Base-by-base conservation (phyloP, 1,140 invertebrate species). In the Drosophila lowei region DNA sequence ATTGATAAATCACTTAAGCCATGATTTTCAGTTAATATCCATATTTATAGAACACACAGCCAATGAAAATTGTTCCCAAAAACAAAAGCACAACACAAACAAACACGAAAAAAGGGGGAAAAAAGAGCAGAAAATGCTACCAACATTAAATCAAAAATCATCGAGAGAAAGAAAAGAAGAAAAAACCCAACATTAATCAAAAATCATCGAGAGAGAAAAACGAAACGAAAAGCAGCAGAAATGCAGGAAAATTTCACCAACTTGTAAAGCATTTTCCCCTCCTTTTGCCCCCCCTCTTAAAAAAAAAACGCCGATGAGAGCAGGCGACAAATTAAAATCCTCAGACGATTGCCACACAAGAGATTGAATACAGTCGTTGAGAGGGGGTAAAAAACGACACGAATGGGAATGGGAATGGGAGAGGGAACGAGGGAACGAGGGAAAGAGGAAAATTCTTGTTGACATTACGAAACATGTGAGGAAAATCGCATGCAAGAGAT, bases 111-210 rank as follows among this genome's bases (percentile, higher is more conserved):
- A 6, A 30, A 9, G 3, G 30, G 30, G 30, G 8, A 57, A 56
- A 53, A 34, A 18, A 55, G 64, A 57, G 56, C 43, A 25, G 43
- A 42, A 57, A 43, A 44, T 49, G 48, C 55, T 34, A 75, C 64
- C 53, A 81, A n/a, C n/a, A n/a, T n/a, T n/a, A n/a, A 86, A 86
- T 88, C 83, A 84, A 67, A 84, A 64, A 78, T 78, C 50, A 75
- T 47, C 18, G 8, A 44, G 38, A 30, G 8, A 44, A 28, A 30
- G 3, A 47, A 41, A 6, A 28, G 8, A 30, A 41, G 41, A 18
- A 61, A 41, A 61, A 38, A 58, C 0, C 4, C 9, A 74, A 62
- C 83, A 86, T 84, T 83, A 84, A 84, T 84, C 79, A 84, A 67
- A 84, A 64, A 78, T 78, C 50, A 75, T 47, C 18, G 8, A 44